These are phyloP conservation scores for Trichogramma pretiosum DNA, from an alignment of 1,140 invertebrate genomes.

Conservation along the genomic window DNA sequence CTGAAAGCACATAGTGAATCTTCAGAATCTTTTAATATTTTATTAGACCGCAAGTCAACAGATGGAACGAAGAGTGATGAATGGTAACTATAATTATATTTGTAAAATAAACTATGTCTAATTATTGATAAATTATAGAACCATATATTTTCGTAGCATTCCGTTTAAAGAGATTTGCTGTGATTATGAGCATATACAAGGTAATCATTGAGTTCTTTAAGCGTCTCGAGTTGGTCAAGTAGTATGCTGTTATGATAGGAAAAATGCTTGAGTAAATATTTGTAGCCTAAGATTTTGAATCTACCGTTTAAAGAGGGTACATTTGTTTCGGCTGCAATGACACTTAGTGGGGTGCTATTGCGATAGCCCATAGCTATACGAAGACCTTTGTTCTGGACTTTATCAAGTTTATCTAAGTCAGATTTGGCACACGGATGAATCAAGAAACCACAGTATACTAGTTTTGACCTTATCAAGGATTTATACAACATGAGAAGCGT, in stretches of 20 bases:
- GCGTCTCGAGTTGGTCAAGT: neutral
- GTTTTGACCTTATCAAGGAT: constrained; percentile 14
- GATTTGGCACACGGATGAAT: neutral
- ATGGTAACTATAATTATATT: too few species aligned
- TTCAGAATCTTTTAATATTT: too few species aligned
- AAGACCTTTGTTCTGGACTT: neutral
- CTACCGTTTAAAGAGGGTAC: neutral
- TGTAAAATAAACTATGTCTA: too few species aligned
- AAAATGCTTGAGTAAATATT: neutral
- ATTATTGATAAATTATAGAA: neutral
- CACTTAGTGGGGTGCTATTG: neutral
- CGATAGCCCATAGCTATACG: neutral
- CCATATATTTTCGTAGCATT: neutral
- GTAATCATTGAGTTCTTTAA: neutral
- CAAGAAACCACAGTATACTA: constrained; percentile 16
- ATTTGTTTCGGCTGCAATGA: neutral
- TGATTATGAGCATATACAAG: neutral
- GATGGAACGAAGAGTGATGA: too few species aligned
- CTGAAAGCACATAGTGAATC: too few species aligned
- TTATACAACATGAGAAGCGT: constrained; percentile 15
- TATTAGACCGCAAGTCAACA: too few species aligned
- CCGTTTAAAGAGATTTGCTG: neutral
- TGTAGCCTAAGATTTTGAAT: neutral
- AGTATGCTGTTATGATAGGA: neutral
- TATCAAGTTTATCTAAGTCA: neutral